A percentile compares a stretch with the other conserved stretches of the same genome.
phyloP scores from a whole-genome alignment of 2,113 vertebrate genomes.

The Gopherus flavomarginatus region DNA sequence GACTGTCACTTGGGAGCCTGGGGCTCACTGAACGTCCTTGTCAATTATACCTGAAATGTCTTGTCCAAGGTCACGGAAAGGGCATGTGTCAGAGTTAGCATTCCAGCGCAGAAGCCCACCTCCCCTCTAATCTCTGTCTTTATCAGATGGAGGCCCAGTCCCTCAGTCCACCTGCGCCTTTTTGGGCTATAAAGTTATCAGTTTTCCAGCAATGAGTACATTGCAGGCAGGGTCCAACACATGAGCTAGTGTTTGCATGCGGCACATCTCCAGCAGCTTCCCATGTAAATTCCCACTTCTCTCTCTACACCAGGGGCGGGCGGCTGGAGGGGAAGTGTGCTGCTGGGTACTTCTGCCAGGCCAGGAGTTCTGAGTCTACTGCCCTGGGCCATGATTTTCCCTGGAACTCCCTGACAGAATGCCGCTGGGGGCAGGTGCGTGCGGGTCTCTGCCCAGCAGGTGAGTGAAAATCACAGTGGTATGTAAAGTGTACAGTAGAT shows the following conservation, averaged over 20 bases:
- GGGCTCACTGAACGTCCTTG: neutral
- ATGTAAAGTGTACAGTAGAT: rapidly evolving
- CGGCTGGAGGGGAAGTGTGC: constrained; percentile 86
- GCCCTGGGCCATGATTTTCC: constrained; percentile 71
- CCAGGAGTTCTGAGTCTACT: constrained; percentile 84
- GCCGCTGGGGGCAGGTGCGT: constrained; percentile 82
- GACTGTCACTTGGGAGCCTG: neutral
- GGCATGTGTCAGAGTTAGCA: neutral
- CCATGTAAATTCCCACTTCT: rapidly evolving
- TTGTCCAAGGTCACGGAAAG: rapidly evolving
- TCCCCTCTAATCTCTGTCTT: rapidly evolving
- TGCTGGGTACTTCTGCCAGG: constrained; percentile 88
- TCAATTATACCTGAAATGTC: neutral
- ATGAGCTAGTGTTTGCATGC: neutral
- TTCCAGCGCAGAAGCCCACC: neutral
- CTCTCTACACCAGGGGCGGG: constrained; percentile 77
- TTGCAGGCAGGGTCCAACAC: rapidly evolving
- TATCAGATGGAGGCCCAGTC: neutral
- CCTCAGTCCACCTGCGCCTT: rapidly evolving
- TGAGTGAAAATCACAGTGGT: constrained; percentile 36
- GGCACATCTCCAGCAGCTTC: neutral
- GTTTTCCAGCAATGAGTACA: rapidly evolving
- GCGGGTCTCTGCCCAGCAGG: constrained; percentile 89
- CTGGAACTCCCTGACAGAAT: constrained; percentile 65
- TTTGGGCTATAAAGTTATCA: neutral